Evolutionary conservation across 2,888 invertebrate genomes (phyloP), one percentile per base, ranked within the genome.

Genomic region (Sarcophaga caerulescens): DNA sequence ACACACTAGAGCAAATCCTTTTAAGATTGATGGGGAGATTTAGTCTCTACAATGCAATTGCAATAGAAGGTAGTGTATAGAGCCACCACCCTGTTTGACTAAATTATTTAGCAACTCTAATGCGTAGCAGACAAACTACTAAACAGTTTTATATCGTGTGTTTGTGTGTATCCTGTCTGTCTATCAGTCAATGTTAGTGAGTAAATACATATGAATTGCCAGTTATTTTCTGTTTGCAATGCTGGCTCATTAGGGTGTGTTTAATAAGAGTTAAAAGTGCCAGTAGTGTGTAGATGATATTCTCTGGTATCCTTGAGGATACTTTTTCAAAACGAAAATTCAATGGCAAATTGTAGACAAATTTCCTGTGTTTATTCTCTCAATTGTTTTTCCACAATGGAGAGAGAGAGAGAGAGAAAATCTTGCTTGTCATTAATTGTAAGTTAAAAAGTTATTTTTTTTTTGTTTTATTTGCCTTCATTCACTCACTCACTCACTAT

Each of bases 401-500:
- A 47, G 11, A 14, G 12, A 14, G 63, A 77, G 52, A 65, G 75
- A 52, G 63, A 63, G n/a, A n/a, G 21, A 78, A 80, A 80, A 85
- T 84, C 79, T 78, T 69, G 71, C 77, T 87, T 88, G 88, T 89
- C 89, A 90, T 89, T 90, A 90, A 90, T 90, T 89, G 89, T 89
- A 89, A 90, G 89, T 90, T 90, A 90, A 90, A 89, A 90, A 89
- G 89, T 90, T 90, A 90, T 89, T 88, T 85, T 71, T 82, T 66
- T 59, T 77, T 77, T 60, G 59, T 71, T 77, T 14, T 23, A 45
- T 17, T 44, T 69, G 44, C n/a, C n/a, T 17, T 69, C 45, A 12
- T 59, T 83, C 44, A 21, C 2, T 35, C 35, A 8, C 75, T 76
- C 80, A 23, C 76, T 74, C 70, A 77, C 84, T 68, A 84, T 81